Evolutionary conservation across 2,797 vertebrate species (phyloP).

Genomic region (Oreonectes daqikongensis): DNA sequence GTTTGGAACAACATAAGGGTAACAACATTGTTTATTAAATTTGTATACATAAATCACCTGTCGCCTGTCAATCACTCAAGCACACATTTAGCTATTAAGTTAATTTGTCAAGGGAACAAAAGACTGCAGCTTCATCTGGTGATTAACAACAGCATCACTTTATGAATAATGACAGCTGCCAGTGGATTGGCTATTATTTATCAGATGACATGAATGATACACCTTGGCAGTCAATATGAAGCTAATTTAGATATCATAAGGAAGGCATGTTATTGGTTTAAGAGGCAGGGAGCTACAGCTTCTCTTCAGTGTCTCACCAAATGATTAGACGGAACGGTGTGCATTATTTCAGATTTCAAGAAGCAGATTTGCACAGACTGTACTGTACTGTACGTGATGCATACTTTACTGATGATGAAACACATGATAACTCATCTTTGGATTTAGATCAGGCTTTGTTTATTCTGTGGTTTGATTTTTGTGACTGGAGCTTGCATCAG

Average conservation of each 20-base stretch:
- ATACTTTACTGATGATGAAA: no score
- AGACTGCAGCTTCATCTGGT: not conserved
- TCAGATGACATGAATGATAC: slow-evolving; percentile 36
- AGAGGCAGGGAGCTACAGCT: slow-evolving; percentile 20
- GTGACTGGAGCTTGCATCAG: no score
- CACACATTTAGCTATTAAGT: not conserved
- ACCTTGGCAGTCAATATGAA: slow-evolving; percentile 31
- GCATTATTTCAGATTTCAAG: slow-evolving; percentile 22
- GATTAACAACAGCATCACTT: slow-evolving; percentile 4
- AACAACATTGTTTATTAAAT: no score
- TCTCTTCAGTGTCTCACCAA: slow-evolving; percentile 29
- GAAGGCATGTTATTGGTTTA: slow-evolving; percentile 40
- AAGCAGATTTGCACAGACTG: slow-evolving; percentile 10
- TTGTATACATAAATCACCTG: not conserved
- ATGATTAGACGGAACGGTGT: slow-evolving; percentile 10
- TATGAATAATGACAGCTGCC: slow-evolving; percentile 6
- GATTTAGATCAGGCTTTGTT: no score
- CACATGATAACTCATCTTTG: no score
- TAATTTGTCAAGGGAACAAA: not conserved
- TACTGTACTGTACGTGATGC: not conserved
- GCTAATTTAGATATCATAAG: slow-evolving; percentile 48
- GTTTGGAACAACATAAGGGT: no score
- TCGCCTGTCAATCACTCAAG: not conserved
- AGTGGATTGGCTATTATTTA: slow-evolving; percentile 36
- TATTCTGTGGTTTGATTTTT: no score